phyloP scores from a whole-genome alignment of 2,113 vertebrate genomes.

The Lepus timidus region DNA sequence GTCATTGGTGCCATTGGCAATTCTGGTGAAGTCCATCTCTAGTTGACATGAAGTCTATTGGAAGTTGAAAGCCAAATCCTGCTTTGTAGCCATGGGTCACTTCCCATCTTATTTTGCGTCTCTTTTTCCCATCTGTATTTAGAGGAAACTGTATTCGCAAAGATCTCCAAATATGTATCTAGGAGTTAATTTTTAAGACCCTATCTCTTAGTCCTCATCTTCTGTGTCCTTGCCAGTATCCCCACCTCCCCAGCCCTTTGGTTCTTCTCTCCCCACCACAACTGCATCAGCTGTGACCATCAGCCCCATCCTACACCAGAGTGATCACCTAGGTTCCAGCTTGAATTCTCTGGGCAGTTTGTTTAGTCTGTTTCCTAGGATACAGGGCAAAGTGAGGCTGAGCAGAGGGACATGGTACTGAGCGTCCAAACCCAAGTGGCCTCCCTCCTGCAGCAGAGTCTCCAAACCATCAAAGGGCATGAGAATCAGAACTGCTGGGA shows the following conservation, averaged over 20 bases:
- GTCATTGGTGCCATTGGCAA: not conserved
- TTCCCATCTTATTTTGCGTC: slow-evolving; percentile 5
- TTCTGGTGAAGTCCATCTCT: slow-evolving; percentile 9
- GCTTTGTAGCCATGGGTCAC: not conserved
- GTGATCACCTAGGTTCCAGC: slow-evolving; percentile 51
- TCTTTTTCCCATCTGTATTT: slow-evolving; percentile 7
- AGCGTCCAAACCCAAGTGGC: not conserved
- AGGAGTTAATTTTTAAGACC: not conserved
- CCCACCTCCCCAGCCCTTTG: not conserved
- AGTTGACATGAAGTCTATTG: slow-evolving; percentile 26
- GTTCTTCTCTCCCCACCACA: not conserved
- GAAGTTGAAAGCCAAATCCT: slow-evolving; percentile 34
- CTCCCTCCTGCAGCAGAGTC: not conserved
- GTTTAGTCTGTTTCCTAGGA: slow-evolving; percentile 74
- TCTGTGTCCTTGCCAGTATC: not conserved
- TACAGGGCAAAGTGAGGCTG: slow-evolving; percentile 30
- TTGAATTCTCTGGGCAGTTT: slow-evolving; percentile 51
- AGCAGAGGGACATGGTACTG: not conserved
- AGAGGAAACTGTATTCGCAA: not conserved
- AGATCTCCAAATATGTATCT: not conserved
- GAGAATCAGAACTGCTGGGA: not conserved
- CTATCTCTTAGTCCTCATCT: not conserved
- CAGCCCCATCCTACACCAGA: slow-evolving; percentile 22
- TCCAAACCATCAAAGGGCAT: slow-evolving; percentile 11
- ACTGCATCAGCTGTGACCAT: slow-evolving; percentile 28